A percentile compares a stretch with the other conserved stretches of the same genome.
phyloP scores from a whole-genome alignment of 92 coral and sea anemone genomes.

The Micromussa lordhowensis region DNA sequence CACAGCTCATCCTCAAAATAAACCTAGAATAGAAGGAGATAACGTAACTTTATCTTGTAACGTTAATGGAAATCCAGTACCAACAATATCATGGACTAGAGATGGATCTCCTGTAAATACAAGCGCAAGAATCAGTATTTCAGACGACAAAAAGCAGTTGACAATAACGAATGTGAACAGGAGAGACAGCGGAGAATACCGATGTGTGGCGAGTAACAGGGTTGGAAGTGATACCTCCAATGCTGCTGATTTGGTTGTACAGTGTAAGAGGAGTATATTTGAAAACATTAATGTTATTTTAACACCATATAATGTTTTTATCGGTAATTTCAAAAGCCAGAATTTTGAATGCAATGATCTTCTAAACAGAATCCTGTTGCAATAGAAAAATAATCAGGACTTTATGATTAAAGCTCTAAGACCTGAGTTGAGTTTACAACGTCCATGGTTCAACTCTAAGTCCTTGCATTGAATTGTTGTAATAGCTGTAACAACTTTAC shows the following conservation, averaged over 20 bases:
- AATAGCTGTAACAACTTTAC: too few species aligned
- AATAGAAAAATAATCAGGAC: too few species aligned
- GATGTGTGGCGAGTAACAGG: not conserved
- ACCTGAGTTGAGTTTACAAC: too few species aligned
- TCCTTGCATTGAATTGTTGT: too few species aligned
- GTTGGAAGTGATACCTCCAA: not conserved
- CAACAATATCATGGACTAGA: not conserved
- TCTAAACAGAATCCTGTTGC: too few species aligned
- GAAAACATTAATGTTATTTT: too few species aligned
- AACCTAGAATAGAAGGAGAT: not conserved
- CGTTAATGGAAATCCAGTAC: not conserved
- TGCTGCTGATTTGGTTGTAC: not conserved
- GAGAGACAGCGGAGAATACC: slow-evolving; percentile 1
- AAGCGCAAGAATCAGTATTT: not conserved
- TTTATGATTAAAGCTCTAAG: too few species aligned
- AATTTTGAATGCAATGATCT: too few species aligned
- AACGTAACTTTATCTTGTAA: not conserved
- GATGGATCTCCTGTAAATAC: not conserved
- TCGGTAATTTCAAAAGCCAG: too few species aligned
- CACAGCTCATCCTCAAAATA: not conserved
- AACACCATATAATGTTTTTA: too few species aligned
- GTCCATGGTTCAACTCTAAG: too few species aligned
- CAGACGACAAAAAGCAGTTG: not conserved
- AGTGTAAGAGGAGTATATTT: not conserved
- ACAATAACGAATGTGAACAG: not conserved